A percentile compares a stretch with the other conserved stretches of the same genome.
phyloP scores from a whole-genome alignment of 2,888 invertebrate species.

The Dichetophora obliterata region DNA sequence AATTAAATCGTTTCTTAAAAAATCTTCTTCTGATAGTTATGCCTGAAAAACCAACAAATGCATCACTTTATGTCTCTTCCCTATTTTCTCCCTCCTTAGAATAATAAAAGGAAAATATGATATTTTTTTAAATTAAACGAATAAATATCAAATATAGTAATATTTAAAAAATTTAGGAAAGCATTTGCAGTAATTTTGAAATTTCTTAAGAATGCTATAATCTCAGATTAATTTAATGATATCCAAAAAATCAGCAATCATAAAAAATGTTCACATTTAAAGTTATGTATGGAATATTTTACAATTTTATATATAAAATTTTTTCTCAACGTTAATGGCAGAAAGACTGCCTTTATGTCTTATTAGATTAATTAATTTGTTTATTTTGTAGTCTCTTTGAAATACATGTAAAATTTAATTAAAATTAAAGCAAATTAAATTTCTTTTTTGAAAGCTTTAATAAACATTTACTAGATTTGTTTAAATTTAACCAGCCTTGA shows the following conservation, averaged over 20 bases:
- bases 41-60: conserved; percentile 22
- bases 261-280: conserved; percentile 20
- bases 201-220: background rate
- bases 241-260: background rate
- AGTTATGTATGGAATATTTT: background rate
- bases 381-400: background rate
- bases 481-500: conserved; percentile 18
- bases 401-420: conserved; percentile 21
- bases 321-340: background rate
- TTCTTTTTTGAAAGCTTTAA: conserved; percentile 42
- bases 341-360: conserved; percentile 1
- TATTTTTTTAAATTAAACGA: conserved; percentile 39
- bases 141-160: background rate
- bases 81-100: conserved; percentile 36
- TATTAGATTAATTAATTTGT: conserved; percentile 14
- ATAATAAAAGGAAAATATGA: conserved; percentile 31
- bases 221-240: background rate
- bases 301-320: conserved; percentile 6
- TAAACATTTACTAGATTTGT: conserved; percentile 36
- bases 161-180: background rate
- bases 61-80: conserved; percentile 38
- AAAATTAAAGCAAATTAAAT: conserved; percentile 16
- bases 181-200: background rate
- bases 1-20: conserved; percentile 22
- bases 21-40: conserved; percentile 7